These are phyloP conservation scores for Temnothorax ravouxi DNA, from an alignment of 2,888 invertebrate species.

Conservation along the genomic window DNA sequence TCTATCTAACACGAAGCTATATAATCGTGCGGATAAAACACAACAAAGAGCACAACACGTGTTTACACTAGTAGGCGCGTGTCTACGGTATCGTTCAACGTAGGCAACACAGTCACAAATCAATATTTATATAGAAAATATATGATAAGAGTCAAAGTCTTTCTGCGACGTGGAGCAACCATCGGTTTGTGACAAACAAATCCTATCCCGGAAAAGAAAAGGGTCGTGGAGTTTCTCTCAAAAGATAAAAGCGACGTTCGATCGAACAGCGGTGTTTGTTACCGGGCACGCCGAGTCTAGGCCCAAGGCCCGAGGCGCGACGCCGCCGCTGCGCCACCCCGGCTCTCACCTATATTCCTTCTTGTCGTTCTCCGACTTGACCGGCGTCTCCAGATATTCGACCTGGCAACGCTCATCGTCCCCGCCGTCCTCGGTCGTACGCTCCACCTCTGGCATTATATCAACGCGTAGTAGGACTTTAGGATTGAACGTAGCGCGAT, in stretches of 20 bases:
- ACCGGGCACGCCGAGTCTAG: too few species aligned
- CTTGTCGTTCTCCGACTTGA: conserved; percentile 92
- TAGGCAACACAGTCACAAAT: not conserved
- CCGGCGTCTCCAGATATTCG: conserved; percentile 87
- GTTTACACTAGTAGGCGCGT: too few species aligned
- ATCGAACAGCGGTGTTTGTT: not conserved
- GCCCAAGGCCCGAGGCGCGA: too few species aligned
- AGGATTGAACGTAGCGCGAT: conserved; percentile 43
- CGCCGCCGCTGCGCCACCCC: too few species aligned
- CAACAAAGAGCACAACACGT: not conserved
- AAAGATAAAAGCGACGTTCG: not conserved
- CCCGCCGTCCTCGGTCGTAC: too few species aligned
- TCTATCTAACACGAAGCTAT: not conserved
- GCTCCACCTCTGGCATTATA: conserved; percentile 41
- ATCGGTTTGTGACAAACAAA: too few species aligned
- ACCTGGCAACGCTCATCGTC: conserved; percentile 41
- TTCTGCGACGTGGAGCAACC: too few species aligned
- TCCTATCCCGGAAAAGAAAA: too few species aligned
- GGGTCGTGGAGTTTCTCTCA: not conserved
- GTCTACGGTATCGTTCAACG: too few species aligned
- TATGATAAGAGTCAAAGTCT: too few species aligned
- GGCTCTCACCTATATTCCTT: conserved; percentile 91
- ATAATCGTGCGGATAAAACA: not conserved
- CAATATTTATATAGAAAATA: too few species aligned
- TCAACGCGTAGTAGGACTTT: not conserved